Conservation (phyloP, 2,888 invertebrate species). For the Ptychoptera albimana region DNA sequence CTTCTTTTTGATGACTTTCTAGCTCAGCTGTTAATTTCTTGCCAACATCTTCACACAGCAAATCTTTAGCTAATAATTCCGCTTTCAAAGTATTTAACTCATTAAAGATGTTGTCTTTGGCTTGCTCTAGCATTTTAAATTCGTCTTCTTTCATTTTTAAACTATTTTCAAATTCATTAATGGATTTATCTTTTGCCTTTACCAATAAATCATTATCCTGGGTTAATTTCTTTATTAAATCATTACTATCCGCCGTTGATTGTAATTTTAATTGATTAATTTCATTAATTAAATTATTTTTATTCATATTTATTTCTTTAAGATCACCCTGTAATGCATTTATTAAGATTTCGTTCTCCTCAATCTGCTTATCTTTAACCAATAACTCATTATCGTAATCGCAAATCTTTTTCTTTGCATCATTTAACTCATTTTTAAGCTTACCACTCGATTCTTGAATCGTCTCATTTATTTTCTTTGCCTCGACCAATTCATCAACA, state of each 20-base stretch:
- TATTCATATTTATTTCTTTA: slow-evolving; percentile 18
- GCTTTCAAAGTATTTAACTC: slow-evolving; percentile 24
- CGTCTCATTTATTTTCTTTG: too few species aligned
- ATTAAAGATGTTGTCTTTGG: too few species aligned
- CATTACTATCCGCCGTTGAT: too few species aligned
- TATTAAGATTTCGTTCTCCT: slow-evolving; percentile 24
- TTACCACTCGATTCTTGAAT: too few species aligned
- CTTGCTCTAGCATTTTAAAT: slow-evolving; percentile 20
- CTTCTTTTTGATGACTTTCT: slow-evolving; percentile 30
- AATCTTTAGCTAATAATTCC: slow-evolving; percentile 29
- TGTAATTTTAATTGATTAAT: slow-evolving; percentile 9
- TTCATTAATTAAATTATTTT: slow-evolving; percentile 18
- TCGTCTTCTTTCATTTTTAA: slow-evolving; percentile 10
- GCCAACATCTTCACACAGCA: slow-evolving; percentile 31
- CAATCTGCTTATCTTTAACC: slow-evolving; percentile 16
- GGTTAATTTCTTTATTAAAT: too few species aligned
- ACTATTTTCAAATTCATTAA: slow-evolving; percentile 18
- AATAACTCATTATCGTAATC: slow-evolving; percentile 3
- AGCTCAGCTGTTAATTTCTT: slow-evolving; percentile 16
- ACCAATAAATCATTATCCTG: not conserved
- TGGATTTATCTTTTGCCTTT: slow-evolving; percentile 11
- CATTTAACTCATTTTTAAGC: too few species aligned
- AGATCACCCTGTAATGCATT: slow-evolving; percentile 24
- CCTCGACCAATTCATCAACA: too few species aligned
- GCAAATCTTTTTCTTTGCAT: too few species aligned